These are phyloP conservation scores for Trissolcus basalis DNA, from an alignment of 1,140 invertebrate genomes.

Conservation along the genomic window DNA sequence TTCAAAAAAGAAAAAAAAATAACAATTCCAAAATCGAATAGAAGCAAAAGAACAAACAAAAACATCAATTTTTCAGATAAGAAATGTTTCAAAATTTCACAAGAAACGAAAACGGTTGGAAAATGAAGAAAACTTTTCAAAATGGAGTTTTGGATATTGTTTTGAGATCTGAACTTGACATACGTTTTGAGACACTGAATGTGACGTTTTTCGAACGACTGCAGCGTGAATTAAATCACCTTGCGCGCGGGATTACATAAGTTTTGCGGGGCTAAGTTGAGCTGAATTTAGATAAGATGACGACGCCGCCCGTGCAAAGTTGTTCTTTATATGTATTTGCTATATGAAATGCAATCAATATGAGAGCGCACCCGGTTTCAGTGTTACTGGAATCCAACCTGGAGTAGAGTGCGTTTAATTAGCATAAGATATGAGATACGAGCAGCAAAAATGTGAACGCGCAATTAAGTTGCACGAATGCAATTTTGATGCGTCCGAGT, in stretches of 20 bases:
- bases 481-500: constrained; percentile 15
- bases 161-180: no score
- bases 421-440: constrained; percentile 28
- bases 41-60: no score
- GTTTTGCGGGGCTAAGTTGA: constrained; percentile 33
- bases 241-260: constrained; percentile 34
- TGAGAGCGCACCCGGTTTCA: constrained; percentile 32
- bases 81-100: no score
- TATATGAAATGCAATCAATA: constrained; percentile 44
- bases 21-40: no score
- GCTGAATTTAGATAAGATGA: constrained; percentile 44
- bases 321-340: constrained; percentile 40
- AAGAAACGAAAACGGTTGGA: no score
- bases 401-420: constrained; percentile 32
- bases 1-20: no score
- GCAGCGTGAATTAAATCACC: constrained; percentile 33
- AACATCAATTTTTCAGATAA: no score
- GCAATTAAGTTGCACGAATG: constrained; percentile 23
- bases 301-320: constrained; percentile 25
- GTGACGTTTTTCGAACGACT: constrained; percentile 39
- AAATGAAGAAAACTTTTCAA: no score
- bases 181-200: constrained; percentile 2
- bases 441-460: constrained; percentile 9
- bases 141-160: no score
- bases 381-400: constrained; percentile 23